These are phyloP conservation scores for Acleris laterana DNA, from an alignment of 2,888 invertebrate species.

Conservation along the genomic window DNA sequence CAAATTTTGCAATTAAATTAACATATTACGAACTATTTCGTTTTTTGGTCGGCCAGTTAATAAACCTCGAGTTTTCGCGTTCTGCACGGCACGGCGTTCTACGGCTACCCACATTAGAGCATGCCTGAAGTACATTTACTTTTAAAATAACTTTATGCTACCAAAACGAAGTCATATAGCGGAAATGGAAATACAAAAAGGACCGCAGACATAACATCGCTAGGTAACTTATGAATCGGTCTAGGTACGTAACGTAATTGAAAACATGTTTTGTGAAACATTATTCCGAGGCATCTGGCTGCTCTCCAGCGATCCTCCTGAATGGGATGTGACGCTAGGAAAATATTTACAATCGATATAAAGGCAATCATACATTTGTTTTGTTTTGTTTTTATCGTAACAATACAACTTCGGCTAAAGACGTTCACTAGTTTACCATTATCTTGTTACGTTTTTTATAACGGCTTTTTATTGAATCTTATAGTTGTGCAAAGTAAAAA, in stretches of 20 bases:
- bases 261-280: slow-evolving; percentile 37
- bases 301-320: slow-evolving; percentile 28
- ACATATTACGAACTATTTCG: neutral
- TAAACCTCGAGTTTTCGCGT: slow-evolving; percentile 19
- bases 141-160: neutral
- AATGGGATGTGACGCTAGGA: slow-evolving; percentile 30
- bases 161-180: slow-evolving; percentile 3
- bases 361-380: slow-evolving; percentile 13
- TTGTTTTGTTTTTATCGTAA: too few species aligned
- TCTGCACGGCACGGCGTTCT: slow-evolving; percentile 24
- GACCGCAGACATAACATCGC: slow-evolving; percentile 23
- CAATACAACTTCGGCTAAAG: slow-evolving; percentile 2
- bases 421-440: neutral
- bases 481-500: too few species aligned
- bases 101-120: slow-evolving; percentile 2
- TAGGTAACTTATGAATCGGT: slow-evolving; percentile 28
- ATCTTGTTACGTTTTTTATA: neutral
- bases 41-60: neutral
- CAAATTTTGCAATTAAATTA: too few species aligned
- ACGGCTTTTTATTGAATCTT: too few species aligned
- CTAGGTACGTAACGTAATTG: slow-evolving; percentile 30
- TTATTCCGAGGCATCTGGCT: slow-evolving; percentile 36
- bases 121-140: neutral
- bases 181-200: slow-evolving; percentile 18
- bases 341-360: slow-evolving; percentile 28